Evolutionary conservation across 2,797 vertebrate genomes (phyloP).

Genomic region (Gymnoscopelus braueri): DNA sequence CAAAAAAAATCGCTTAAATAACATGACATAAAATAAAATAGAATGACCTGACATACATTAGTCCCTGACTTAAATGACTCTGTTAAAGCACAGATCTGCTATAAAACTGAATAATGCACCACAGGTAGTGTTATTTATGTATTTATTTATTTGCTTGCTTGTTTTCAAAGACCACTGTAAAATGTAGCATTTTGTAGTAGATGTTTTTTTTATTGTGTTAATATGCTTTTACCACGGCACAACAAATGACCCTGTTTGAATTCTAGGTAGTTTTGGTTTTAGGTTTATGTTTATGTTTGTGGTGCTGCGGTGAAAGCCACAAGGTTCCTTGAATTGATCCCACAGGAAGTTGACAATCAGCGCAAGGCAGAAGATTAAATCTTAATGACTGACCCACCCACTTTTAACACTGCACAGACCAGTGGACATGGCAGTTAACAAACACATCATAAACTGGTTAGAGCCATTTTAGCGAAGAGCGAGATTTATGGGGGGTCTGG

Average conservation of each 20-base stretch:
- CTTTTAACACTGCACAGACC: slow-evolving; percentile 45
- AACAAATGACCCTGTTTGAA: slow-evolving; percentile 46
- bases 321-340: slow-evolving; percentile 29
- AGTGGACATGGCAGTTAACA: neutral
- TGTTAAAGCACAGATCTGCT: no score
- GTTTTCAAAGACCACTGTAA: no score
- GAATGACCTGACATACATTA: no score
- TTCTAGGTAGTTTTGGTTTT: neutral
- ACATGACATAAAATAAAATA: no score
- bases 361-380: slow-evolving; percentile 44
- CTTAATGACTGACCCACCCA: slow-evolving; percentile 27
- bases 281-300: slow-evolving; percentile 33
- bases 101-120: no score
- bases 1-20: no score
- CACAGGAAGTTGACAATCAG: slow-evolving; percentile 50
- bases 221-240: slow-evolving; percentile 39
- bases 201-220: slow-evolving; percentile 33
- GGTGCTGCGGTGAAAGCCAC: slow-evolving; percentile 38
- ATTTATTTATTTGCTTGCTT: no score
- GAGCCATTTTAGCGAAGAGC: neutral
- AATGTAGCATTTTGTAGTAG: no score
- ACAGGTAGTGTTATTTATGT: no score
- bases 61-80: no score
- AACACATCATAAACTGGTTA: neutral
- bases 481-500: slow-evolving; percentile 4